These are phyloP conservation scores for Ceratothoa steindachneri DNA, from an alignment of 2,888 invertebrate species.

Conservation along the genomic window DNA sequence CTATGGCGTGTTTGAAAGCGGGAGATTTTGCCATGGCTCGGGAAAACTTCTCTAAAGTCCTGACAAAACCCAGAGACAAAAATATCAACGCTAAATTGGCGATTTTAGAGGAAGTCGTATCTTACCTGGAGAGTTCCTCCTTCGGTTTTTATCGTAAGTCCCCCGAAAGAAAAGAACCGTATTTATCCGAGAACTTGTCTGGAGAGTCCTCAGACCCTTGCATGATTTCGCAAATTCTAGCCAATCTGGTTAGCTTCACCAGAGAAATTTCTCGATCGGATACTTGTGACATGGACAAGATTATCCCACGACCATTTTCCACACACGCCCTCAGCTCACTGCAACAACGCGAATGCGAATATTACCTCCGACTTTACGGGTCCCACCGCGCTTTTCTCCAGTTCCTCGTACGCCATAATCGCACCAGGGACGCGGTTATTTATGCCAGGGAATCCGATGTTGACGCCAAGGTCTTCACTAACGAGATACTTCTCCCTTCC, in stretches of 20 bases:
- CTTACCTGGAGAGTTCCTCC: slow-evolving; percentile 40
- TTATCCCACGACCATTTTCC: background rate
- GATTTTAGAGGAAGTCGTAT: slow-evolving; percentile 42
- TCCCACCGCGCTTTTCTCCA: slow-evolving; percentile 68
- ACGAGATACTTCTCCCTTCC: slow-evolving; percentile 66
- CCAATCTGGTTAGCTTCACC: slow-evolving; percentile 18
- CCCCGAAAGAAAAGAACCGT: slow-evolving; percentile 8
- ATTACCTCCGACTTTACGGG: slow-evolving; percentile 76
- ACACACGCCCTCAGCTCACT: slow-evolving; percentile 56
- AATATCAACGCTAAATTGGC: slow-evolving; percentile 32
- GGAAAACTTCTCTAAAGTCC: slow-evolving; percentile 65
- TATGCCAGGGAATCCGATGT: slow-evolving; percentile 67
- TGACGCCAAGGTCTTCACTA: slow-evolving; percentile 67
- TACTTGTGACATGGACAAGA: background rate
- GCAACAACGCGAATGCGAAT: slow-evolving; percentile 72
- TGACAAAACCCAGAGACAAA: slow-evolving; percentile 50
- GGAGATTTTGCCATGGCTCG: slow-evolving; percentile 74
- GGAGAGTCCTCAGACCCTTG: slow-evolving; percentile 22
- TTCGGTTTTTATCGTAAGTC: slow-evolving; percentile 24
- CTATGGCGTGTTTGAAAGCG: slow-evolving; percentile 72
- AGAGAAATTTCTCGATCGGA: background rate
- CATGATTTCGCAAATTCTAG: slow-evolving; percentile 18
- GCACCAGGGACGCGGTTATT: slow-evolving; percentile 64
- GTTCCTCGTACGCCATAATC: slow-evolving; percentile 71
- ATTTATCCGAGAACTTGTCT: slow-evolving; percentile 23